Percentiles rank a stretch among this genome's conserved stretches.
phyloP scores from a whole-genome alignment of 2,113 vertebrate species.

The Corvus moneduloides region DNA sequence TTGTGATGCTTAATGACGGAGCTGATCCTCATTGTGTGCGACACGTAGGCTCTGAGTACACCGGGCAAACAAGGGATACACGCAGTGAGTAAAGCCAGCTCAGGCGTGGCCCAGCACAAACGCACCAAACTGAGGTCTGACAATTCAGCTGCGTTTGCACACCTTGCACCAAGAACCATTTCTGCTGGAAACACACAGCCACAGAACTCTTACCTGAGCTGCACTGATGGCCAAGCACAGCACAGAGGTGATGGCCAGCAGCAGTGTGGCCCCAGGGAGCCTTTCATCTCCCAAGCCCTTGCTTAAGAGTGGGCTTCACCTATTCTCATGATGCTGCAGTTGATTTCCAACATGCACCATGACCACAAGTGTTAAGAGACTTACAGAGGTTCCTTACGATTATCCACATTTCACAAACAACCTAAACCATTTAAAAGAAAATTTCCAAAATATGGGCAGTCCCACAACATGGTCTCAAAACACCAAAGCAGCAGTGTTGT shows the following conservation, averaged over 20 bases:
- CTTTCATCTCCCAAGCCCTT: neutral
- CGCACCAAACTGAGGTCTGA: neutral
- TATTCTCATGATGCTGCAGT: accelerated
- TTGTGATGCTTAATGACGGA: neutral
- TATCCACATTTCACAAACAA: neutral
- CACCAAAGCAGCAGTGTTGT: neutral
- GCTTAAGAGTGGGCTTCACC: neutral
- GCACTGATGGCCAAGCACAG: neutral
- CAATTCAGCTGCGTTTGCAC: neutral
- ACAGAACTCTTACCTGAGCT: neutral
- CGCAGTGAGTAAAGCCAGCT: neutral
- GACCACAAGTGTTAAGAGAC: neutral
- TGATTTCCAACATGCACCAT: neutral
- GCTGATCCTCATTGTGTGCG: accelerated
- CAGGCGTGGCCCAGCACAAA: neutral
- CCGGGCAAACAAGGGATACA: neutral
- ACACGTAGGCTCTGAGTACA: accelerated
- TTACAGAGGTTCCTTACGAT: accelerated
- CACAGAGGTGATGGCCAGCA: neutral
- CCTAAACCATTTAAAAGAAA: neutral
- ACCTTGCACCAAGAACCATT: neutral
- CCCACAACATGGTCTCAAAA: neutral
- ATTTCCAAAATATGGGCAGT: neutral
- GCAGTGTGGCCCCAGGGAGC: neutral
- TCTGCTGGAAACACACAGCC: neutral